Percentiles rank a stretch among this genome's conserved stretches.
These are phyloP conservation scores for Thaumatotibia leucotreta DNA, from an alignment of 1,140 invertebrate species.

Conservation along the genomic window DNA sequence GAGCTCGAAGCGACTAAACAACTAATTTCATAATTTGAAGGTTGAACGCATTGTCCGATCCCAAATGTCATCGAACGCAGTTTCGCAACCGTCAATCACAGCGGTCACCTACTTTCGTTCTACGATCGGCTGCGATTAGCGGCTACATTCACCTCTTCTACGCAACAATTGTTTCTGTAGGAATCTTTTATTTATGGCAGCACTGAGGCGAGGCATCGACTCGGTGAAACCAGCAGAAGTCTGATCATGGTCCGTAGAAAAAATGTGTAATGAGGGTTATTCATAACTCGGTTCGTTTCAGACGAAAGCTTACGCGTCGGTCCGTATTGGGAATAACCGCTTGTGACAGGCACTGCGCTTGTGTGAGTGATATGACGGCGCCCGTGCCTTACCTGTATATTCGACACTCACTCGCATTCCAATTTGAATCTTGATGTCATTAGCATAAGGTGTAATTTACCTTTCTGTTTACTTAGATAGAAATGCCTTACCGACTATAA, in stretches of 20 bases:
- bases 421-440: constrained; percentile 28
- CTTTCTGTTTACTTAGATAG: constrained; percentile 31
- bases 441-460: constrained; percentile 31
- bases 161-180: constrained; percentile 76
- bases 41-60: constrained; percentile 58
- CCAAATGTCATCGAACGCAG: constrained; percentile 73
- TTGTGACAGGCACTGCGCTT: constrained; percentile 23
- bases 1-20: background rate
- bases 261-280: background rate
- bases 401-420: constrained; percentile 1
- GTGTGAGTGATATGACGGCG: constrained; percentile 66
- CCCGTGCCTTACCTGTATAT: constrained; percentile 70
- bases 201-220: constrained; percentile 19
- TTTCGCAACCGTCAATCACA: constrained; percentile 73
- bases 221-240: background rate
- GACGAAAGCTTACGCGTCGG: background rate
- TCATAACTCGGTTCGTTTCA: background rate
- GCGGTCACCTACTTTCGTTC: constrained; percentile 73
- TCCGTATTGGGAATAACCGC: background rate
- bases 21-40: constrained; percentile 51
- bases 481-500: constrained; percentile 75
- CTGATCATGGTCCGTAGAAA: background rate
- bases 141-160: constrained; percentile 74
- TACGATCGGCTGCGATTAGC: constrained; percentile 70
- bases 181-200: constrained; percentile 76